Percentiles rank a stretch among this genome's conserved stretches.
These are phyloP conservation scores for Rhabdomys pumilio DNA, from an alignment of 2,797 vertebrate genomes.

Conservation along the genomic window DNA sequence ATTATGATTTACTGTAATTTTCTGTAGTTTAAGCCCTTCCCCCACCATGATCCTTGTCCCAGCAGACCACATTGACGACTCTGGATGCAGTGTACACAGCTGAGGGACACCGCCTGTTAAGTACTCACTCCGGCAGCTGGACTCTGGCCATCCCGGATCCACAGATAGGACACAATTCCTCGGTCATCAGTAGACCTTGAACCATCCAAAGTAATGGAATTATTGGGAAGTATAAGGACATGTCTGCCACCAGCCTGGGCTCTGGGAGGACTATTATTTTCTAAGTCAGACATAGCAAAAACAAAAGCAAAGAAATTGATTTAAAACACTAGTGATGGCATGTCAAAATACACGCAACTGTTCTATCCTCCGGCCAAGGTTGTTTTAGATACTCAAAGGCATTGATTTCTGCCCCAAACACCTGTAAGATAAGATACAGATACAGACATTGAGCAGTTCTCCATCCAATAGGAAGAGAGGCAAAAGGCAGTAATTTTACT, in stretches of 20 bases:
- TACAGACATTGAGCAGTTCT: background rate
- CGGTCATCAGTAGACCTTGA: conserved; percentile 93
- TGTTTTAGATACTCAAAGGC: conserved; percentile 6
- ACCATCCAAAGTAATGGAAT: conserved; percentile 94
- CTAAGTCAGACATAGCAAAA: conserved; percentile 88
- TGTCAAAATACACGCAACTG: background rate
- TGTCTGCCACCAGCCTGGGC: conserved; percentile 95
- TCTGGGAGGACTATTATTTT: conserved; percentile 90
- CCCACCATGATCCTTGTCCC: background rate
- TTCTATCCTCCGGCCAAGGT: background rate
- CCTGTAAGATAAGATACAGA: background rate
- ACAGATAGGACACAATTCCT: conserved; percentile 91
- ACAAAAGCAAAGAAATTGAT: conserved; percentile 78
- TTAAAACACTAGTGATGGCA: conserved; percentile 44
- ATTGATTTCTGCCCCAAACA: background rate
- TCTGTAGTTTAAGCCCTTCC: background rate
- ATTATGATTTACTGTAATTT: background rate
- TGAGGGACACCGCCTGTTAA: background rate
- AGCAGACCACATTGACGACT: background rate
- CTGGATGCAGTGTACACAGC: accelerated
- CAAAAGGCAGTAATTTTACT: background rate
- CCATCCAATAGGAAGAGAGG: background rate
- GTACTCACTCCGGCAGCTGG: conserved; percentile 95
- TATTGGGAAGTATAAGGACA: conserved; percentile 94
- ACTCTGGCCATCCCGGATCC: conserved; percentile 94